phyloP scores from a whole-genome alignment of 2,888 invertebrate species.

The Zaprionus obscuricornis region DNA sequence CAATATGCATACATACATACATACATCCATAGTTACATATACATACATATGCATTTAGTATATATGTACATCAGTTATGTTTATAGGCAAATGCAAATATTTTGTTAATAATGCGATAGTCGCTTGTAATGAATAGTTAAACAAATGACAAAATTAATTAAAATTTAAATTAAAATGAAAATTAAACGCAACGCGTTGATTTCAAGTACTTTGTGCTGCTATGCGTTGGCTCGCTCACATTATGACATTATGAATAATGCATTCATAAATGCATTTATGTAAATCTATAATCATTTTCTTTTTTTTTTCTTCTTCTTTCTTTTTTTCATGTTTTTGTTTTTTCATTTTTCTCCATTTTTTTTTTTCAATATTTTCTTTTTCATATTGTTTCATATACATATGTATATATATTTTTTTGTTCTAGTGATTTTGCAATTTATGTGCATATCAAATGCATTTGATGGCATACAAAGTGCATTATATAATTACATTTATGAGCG shows the following conservation, averaged over 20 bases:
- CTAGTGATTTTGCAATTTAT: not conserved
- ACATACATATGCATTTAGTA: too few species aligned
- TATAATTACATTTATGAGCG: slow-evolving; percentile 66
- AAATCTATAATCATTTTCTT: slow-evolving; percentile 4
- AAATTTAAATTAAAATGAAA: slow-evolving; percentile 50
- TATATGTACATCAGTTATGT: not conserved
- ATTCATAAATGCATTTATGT: slow-evolving; percentile 23
- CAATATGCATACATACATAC: not conserved
- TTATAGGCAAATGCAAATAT: too few species aligned
- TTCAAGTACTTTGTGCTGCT: slow-evolving; percentile 9
- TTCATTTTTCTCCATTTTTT: too few species aligned
- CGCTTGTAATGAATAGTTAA: slow-evolving; percentile 18
- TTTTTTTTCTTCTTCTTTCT: too few species aligned
- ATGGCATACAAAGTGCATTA: slow-evolving; percentile 50
- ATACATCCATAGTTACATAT: too few species aligned
- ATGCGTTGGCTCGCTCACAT: too few species aligned
- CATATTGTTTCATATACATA: too few species aligned
- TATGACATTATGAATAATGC: not conserved
- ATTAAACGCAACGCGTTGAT: slow-evolving; percentile 30
- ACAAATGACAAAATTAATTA: slow-evolving; percentile 57
- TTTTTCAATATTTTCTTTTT: not conserved
- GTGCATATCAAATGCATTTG: slow-evolving; percentile 32
- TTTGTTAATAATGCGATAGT: not conserved
- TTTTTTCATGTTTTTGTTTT: too few species aligned
- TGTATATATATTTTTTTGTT: slow-evolving; percentile 8